Base-by-base conservation (phyloP, 1,140 invertebrate genomes). In the Lordiphosa stackelbergi region DNA sequence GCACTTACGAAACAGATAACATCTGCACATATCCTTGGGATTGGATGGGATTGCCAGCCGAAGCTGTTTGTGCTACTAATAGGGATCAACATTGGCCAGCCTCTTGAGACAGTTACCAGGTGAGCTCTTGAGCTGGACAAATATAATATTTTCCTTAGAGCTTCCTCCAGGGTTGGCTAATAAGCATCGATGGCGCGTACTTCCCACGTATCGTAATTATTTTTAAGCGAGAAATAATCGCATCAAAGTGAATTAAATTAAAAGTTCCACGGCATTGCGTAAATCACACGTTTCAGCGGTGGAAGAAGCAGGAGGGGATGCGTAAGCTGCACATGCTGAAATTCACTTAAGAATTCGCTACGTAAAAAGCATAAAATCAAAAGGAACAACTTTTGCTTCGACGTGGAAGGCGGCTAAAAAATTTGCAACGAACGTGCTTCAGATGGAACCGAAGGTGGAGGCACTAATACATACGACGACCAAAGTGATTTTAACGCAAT, bases 41-140 rank as follows among this genome's bases (percentile, higher is more conserved):
- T 53, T 53, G 46, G 63, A 28, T 45, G 48, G 58, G 58, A 66
- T 53, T 54, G 57, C n/a, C 13, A 35, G 54, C 19, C 24, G 28
- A 56, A 40, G 65, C 56, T 81, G 77, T 62, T 77, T 81, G 75
- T 65, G 77, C 68, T 73, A 74, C 75, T 81, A 81, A 81, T 81
- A 83, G 75, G 75, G 77, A 81, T 81, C 75, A 81, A 83, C 75
- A 75, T 81, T 68, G 77, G 75, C 68, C 63, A 72, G 75, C 75
- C 75, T 74, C 75, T 79, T 75, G 75, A 79, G 75, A 75, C 66
- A 56, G 45, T 53, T 62, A 51, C 46, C 66, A 72, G 74, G 54
- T 62, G 54, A 38, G 62, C 64, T 57, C 41, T 53, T 40, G 42
- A 64, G 48, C 66, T 74, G 56, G 37, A 55, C 47, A 51, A 64